Conservation (phyloP, 2,113 vertebrate species). For the Pungitius pungitius region DNA sequence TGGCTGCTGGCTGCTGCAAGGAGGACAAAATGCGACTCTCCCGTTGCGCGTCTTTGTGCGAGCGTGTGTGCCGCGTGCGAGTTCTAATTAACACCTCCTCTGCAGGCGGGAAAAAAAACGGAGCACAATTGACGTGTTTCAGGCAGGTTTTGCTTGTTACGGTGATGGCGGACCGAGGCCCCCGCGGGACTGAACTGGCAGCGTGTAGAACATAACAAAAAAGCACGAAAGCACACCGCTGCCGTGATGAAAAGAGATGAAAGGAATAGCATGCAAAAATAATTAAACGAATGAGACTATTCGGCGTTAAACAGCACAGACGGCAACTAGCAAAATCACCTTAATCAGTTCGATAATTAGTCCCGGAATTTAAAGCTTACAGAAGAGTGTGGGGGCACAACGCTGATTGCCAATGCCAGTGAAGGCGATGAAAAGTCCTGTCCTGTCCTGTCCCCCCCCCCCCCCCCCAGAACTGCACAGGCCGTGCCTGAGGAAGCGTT, state of each 20-base stretch:
- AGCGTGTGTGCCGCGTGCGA: background rate
- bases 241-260: background rate
- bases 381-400: background rate
- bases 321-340: background rate
- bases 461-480: background rate
- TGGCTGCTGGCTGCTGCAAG: background rate
- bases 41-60: background rate
- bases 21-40: background rate
- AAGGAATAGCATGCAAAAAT: background rate
- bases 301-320: background rate
- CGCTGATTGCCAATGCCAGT: no score
- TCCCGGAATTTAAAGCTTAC: background rate
- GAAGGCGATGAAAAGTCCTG: background rate
- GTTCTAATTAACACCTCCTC: constrained; percentile 46
- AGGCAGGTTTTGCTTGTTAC: constrained; percentile 25
- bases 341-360: background rate
- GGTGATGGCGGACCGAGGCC: constrained; percentile 3
- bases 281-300: background rate
- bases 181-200: constrained; percentile 19
- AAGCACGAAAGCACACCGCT: background rate
- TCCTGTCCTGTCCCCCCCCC: background rate
- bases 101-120: constrained; percentile 11
- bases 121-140: constrained; percentile 33
- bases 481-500: background rate
- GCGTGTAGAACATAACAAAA: background rate